Conservation (phyloP, 2,888 invertebrate genomes). For the Suillia variegata region DNA sequence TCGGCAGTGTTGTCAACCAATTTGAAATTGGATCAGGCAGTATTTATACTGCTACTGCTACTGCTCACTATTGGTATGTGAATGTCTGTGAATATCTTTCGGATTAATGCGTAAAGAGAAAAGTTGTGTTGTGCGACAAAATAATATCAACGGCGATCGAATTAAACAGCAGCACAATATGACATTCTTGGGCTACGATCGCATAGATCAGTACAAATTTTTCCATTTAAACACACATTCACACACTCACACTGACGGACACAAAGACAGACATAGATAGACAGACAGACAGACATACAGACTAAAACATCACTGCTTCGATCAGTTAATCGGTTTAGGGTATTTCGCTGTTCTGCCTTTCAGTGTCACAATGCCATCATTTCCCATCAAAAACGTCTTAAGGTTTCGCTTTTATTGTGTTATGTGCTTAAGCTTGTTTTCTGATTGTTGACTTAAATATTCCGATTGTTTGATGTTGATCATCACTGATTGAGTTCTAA, state of each 20-base stretch:
- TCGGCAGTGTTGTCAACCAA: slow-evolving; percentile 42
- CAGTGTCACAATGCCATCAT: slow-evolving; percentile 32
- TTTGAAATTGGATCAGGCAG: slow-evolving; percentile 53
- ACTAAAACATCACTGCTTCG: not conserved
- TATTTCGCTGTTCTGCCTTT: slow-evolving; percentile 28
- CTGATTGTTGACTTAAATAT: slow-evolving; percentile 29
- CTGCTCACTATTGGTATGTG: not conserved
- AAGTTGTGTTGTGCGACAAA: slow-evolving; percentile 3
- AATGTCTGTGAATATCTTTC: not conserved
- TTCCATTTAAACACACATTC: not conserved
- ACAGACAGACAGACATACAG: no score
- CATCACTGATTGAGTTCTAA: slow-evolving; percentile 20
- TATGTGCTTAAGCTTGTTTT: slow-evolving; percentile 26
- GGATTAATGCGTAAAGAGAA: slow-evolving; percentile 5
- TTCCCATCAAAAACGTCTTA: slow-evolving; percentile 21
- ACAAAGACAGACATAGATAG: no score
- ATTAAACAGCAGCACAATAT: slow-evolving; percentile 2
- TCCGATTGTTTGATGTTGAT: slow-evolving; percentile 16
- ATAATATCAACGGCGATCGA: slow-evolving; percentile 1
- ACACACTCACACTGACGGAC: not conserved
- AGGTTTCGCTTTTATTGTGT: slow-evolving; percentile 12
- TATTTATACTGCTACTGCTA: not conserved
- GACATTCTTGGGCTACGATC: not conserved
- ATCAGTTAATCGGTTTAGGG: slow-evolving; percentile 43
- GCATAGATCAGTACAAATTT: not conserved